A percentile compares a stretch with the other conserved stretches of the same genome.
Evolutionary conservation across 30 jellyfish, hydroid and myxozoan species (phyloP).

Genomic region (Aurelia sp.): DNA sequence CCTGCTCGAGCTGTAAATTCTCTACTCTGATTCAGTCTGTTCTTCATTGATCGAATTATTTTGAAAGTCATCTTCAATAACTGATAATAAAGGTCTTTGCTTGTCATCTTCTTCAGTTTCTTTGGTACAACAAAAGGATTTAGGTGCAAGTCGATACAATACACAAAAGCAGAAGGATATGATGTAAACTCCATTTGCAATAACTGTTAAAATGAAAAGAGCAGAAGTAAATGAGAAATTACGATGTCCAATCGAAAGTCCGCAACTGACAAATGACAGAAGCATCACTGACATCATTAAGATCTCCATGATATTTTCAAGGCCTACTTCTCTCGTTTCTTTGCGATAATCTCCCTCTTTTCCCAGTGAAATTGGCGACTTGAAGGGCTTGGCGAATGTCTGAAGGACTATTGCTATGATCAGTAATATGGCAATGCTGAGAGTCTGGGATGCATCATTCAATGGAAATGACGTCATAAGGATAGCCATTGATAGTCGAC

Average conservation of each 20-base stretch:
- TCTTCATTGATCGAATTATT: no score
- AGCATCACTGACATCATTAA: slow-evolving; percentile 47
- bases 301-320: slow-evolving; percentile 41
- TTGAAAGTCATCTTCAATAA: no score
- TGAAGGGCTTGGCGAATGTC: slow-evolving; percentile 48
- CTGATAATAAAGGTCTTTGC: no score
- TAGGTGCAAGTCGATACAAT: slow-evolving; percentile 17
- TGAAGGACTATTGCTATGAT: slow-evolving; percentile 39
- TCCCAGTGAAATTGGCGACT: background rate
- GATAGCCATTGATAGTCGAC: slow-evolving; percentile 45
- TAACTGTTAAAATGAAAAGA: background rate
- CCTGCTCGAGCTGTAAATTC: no score
- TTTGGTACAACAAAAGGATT: background rate
- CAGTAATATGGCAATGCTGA: slow-evolving; percentile 9
- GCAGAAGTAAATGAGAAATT: background rate
- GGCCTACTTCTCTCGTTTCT: slow-evolving; percentile 3
- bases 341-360: background rate
- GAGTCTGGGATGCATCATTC: slow-evolving; percentile 24
- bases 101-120: no score
- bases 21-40: no score
- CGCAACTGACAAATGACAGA: slow-evolving; percentile 32
- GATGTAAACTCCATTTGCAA: background rate
- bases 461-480: slow-evolving; percentile 27
- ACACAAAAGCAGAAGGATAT: slow-evolving; percentile 5
- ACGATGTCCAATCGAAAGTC: slow-evolving; percentile 31